A percentile compares a stretch with the other conserved stretches of the same genome.
These are phyloP conservation scores for Cryptomyrus ogoouensis DNA, from an alignment of 2,113 vertebrate species.

Conservation along the genomic window DNA sequence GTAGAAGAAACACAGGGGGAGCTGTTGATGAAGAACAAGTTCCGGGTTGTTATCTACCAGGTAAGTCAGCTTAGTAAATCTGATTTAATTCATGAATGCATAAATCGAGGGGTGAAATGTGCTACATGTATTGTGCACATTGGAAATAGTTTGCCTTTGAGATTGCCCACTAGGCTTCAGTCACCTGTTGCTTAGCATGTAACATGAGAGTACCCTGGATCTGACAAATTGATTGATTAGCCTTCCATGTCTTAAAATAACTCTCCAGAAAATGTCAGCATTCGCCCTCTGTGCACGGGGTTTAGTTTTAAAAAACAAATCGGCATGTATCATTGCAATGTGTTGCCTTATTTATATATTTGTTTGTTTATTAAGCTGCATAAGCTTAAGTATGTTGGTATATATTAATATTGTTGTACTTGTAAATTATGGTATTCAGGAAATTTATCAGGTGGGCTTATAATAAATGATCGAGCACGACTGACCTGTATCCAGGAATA, in stretches of 20 bases:
- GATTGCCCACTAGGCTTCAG: not conserved
- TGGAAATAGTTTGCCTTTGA: not conserved
- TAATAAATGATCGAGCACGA: not conserved
- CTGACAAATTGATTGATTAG: not conserved
- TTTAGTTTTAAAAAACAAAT: not conserved
- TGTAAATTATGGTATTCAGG: not conserved
- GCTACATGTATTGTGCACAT: not conserved
- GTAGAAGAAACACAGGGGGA: conserved; percentile 87
- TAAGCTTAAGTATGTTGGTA: not conserved
- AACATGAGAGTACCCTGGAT: not conserved
- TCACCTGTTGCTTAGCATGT: not conserved
- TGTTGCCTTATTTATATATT: not conserved
- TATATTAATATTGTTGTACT: not conserved
- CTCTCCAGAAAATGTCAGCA: not conserved
- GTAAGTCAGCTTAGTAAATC: conserved; percentile 53
- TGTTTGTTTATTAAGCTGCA: not conserved
- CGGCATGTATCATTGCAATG: not conserved
- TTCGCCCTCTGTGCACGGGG: not conserved
- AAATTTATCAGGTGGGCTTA: not conserved
- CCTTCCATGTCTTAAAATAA: conserved; percentile 2
- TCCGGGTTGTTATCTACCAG: conserved; percentile 96
- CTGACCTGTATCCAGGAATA: not conserved
- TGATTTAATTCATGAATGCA: not conserved
- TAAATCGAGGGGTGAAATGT: not conserved
- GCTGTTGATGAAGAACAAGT: conserved; percentile 92